phyloP scores from a whole-genome alignment of 2,797 vertebrate genomes.

The Spinibarbus caldwelli region DNA sequence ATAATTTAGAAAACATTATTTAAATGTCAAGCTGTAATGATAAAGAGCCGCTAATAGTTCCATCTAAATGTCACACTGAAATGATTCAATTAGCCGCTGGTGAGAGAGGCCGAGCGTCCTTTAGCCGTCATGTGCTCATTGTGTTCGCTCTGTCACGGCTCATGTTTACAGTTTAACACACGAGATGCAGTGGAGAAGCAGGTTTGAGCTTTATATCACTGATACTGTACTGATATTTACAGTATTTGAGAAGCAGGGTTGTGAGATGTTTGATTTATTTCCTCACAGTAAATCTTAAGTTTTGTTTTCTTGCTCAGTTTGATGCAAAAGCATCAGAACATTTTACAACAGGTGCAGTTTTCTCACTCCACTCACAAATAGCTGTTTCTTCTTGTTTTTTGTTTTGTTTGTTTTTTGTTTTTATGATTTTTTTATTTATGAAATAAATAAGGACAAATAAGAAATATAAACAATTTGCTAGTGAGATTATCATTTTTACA shows the following conservation, averaged over 20 bases:
- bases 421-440: not conserved
- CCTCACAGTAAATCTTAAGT: not conserved
- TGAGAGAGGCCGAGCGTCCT: conserved; percentile 70
- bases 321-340: too few species aligned
- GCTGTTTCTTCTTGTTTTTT: not conserved
- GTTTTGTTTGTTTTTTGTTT: not conserved
- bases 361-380: not conserved
- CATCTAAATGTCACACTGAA: conserved; percentile 82
- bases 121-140: conserved; percentile 56
- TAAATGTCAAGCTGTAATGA: conserved; percentile 80
- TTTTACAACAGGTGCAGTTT: not conserved
- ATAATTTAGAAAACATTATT: conserved; percentile 79
- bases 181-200: not conserved
- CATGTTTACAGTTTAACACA: not conserved
- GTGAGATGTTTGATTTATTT: not conserved
- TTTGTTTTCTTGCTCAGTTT: not conserved
- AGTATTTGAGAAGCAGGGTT: not conserved
- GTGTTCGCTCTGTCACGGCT: not conserved
- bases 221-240: conserved; percentile 53
- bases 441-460: not conserved
- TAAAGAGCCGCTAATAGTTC: conserved; percentile 73
- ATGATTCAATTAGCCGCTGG: conserved; percentile 79
- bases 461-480: not conserved
- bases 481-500: not conserved
- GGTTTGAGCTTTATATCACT: not conserved